A percentile compares a stretch with the other conserved stretches of the same genome.
phyloP scores from a whole-genome alignment of 2,797 vertebrate genomes.

The Protonibea diacanthus region DNA sequence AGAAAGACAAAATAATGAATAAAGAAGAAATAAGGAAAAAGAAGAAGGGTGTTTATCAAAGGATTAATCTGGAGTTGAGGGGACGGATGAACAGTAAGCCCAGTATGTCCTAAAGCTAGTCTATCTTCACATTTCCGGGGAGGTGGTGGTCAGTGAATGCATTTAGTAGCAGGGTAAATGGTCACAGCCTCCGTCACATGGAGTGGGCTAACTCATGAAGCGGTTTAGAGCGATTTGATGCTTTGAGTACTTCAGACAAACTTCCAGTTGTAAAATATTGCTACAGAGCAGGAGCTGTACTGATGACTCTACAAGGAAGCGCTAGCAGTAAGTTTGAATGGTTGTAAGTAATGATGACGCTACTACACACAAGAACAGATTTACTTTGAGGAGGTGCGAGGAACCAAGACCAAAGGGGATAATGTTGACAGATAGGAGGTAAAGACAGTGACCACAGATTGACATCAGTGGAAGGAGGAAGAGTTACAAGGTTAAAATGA shows the following conservation, averaged over 20 bases:
- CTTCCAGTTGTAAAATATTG: background rate
- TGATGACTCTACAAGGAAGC: slow-evolving; percentile 6
- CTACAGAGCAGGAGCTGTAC: background rate
- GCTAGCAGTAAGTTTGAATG: background rate
- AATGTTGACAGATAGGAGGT: background rate
- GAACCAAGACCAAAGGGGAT: background rate
- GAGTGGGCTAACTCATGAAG: background rate
- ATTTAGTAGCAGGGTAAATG: background rate
- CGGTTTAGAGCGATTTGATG: background rate
- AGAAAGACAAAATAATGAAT: background rate
- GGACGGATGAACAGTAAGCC: background rate
- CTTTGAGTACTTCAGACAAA: background rate
- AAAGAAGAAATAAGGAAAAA: background rate
- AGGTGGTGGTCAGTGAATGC: slow-evolving; percentile 6
- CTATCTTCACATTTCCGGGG: slow-evolving; percentile 63
- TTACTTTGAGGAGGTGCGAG: background rate
- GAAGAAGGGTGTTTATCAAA: background rate
- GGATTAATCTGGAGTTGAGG: background rate
- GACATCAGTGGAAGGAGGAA: slow-evolving; percentile 25
- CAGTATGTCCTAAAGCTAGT: slow-evolving; percentile 33
- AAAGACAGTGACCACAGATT: slow-evolving; percentile 44
- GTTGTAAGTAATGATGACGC: background rate
- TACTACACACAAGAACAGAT: background rate
- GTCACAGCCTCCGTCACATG: background rate
- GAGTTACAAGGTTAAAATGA: slow-evolving; percentile 18